These are phyloP conservation scores for Muntiacus reevesi DNA, from an alignment of 2,113 vertebrate genomes.

Conservation along the genomic window DNA sequence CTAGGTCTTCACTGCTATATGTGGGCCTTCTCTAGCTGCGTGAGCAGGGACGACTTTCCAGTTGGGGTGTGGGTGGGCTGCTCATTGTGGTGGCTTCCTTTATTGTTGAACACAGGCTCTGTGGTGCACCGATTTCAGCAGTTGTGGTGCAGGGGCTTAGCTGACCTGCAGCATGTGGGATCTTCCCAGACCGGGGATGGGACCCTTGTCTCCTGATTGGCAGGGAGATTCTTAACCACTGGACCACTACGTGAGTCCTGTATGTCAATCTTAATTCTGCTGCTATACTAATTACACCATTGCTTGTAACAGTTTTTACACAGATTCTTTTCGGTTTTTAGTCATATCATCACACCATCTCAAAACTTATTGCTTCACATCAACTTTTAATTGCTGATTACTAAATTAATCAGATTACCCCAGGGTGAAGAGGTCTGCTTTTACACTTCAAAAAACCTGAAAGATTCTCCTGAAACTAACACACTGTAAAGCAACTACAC, in stretches of 20 bases:
- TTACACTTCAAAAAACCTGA: not conserved
- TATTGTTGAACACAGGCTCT: not conserved
- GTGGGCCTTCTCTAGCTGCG: not conserved
- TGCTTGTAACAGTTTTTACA: not conserved
- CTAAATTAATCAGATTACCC: not conserved
- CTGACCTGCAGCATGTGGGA: not conserved
- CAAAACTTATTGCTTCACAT: not conserved
- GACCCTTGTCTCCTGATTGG: not conserved
- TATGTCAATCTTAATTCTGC: not conserved
- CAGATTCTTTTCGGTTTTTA: not conserved
- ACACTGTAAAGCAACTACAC: not conserved
- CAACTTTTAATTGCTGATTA: not conserved
- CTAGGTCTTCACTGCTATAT: not conserved
- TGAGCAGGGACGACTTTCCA: not conserved
- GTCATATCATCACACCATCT: not conserved
- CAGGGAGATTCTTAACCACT: not conserved
- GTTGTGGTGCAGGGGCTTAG: not conserved
- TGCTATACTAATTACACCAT: not conserved
- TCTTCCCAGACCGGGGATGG: not conserved
- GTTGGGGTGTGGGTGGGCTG: not conserved
- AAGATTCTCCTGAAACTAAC: not conserved
- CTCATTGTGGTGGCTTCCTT: not conserved
- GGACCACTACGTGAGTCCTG: not conserved
- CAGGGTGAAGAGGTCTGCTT: not conserved
- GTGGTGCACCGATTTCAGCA: not conserved